Conservation (phyloP, 1,140 invertebrate genomes). For the Halyomorpha halys region DNA sequence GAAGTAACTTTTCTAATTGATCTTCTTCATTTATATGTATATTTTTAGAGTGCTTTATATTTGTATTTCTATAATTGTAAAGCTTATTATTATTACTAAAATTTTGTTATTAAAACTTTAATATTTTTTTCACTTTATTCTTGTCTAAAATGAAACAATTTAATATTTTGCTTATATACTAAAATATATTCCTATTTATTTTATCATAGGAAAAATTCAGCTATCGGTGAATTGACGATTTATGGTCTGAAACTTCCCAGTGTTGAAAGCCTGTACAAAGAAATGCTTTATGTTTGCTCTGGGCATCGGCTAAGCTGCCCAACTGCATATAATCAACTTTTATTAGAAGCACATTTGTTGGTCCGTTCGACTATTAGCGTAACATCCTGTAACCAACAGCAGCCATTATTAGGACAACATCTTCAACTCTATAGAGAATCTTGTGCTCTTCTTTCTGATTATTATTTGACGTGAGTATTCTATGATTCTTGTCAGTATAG, state of each 20-base stretch:
- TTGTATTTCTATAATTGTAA: too few species aligned
- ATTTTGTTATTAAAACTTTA: too few species aligned
- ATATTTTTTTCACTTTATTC: too few species aligned
- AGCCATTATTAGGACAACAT: conserved; percentile 30
- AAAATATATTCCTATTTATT: too few species aligned
- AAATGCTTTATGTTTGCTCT: conserved; percentile 53
- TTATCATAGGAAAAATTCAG: background rate
- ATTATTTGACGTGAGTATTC: conserved; percentile 46
- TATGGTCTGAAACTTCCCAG: conserved; percentile 52
- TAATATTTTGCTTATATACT: too few species aligned
- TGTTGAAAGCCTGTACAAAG: conserved; percentile 49
- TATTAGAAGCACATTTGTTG: conserved; percentile 55
- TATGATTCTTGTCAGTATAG: conserved; percentile 15
- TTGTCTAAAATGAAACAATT: too few species aligned
- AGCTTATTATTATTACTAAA: too few species aligned
- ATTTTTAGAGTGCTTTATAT: too few species aligned
- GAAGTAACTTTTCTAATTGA: conserved; percentile 36
- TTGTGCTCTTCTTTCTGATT: conserved; percentile 51
- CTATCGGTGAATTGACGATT: conserved; percentile 43
- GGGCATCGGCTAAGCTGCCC: conserved; percentile 41
- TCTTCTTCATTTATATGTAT: too few species aligned
- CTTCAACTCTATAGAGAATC: conserved; percentile 46
- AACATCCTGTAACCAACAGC: conserved; percentile 27
- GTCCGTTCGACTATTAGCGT: conserved; percentile 36
- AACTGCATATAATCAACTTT: conserved; percentile 51